Evolutionary conservation across 1,140 invertebrate genomes (phyloP).

Genomic region (Artemia franciscana): DNA sequence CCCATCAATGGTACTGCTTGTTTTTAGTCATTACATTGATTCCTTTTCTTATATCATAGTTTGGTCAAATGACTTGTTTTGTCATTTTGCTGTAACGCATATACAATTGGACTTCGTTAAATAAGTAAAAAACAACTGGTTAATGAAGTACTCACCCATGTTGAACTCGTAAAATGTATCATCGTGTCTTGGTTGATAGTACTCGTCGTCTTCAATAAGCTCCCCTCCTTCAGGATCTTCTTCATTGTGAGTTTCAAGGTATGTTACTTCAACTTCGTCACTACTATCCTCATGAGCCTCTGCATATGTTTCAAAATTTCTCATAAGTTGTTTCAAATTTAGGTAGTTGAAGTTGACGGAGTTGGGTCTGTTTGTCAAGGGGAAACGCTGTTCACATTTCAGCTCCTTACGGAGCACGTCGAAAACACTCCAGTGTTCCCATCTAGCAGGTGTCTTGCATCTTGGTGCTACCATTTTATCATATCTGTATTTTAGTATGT

Average conservation of each 20-base stretch:
- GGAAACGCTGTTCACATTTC: slow-evolving; percentile 5
- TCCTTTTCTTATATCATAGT: too few relatives aligned
- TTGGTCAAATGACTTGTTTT: too few relatives aligned
- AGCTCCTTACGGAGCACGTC: slow-evolving; percentile 27
- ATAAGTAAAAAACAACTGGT: too few relatives aligned
- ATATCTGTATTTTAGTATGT: slow-evolving; percentile 13
- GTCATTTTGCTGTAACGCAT: too few relatives aligned
- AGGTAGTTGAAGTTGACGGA: not conserved
- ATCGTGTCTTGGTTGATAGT: not conserved
- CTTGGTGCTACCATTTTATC: slow-evolving; percentile 33
- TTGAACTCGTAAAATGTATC: not conserved
- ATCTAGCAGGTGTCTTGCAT: slow-evolving; percentile 30
- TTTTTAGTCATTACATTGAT: too few relatives aligned
- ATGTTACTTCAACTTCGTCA: not conserved
- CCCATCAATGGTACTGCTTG: too few relatives aligned
- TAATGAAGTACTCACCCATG: not conserved
- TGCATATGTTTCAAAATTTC: not conserved
- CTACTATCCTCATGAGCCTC: not conserved
- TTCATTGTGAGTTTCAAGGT: not conserved
- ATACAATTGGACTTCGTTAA: too few relatives aligned
- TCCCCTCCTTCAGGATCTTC: not conserved
- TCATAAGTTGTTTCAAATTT: not conserved
- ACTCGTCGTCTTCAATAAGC: not conserved
- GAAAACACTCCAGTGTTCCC: slow-evolving; percentile 33
- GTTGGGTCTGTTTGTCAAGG: not conserved